Base-by-base conservation (phyloP, 2,797 vertebrate genomes). In the Myotis daubentonii region DNA sequence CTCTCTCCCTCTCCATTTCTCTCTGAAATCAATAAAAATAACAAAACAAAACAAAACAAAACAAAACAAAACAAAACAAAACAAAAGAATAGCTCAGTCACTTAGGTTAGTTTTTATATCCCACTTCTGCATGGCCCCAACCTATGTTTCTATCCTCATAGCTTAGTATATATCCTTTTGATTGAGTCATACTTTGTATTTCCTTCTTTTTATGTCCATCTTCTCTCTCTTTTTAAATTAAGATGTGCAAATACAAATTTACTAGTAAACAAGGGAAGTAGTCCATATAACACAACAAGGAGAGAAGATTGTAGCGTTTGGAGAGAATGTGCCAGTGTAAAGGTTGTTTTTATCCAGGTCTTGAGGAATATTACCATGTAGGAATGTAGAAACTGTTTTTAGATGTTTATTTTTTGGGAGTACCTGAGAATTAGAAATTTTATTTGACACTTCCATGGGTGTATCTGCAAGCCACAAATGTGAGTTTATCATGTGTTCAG, bases 371-470 rank as follows among this genome's bases (percentile, higher is more conserved):
- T 57, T 86, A 55, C 22, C 17, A 1, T 36, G 68, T 41, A 72
- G 11, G 23, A 66, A 57, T 49, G 28, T 13, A 68, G 28, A 74
- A 51, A 9, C 7, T 91, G 53, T 25, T 91, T 91, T 36, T 36
- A 20, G 3, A 41, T 23, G 6, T 60, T 68, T 49, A 30, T 88
- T 81, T 89, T 78, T 85, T 3, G 71, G 55, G n/a, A 80, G 23
- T 70, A 57, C 33, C 30, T 75, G 51, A 82, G 92, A n/a, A 36
- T 88, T 38, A 72, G 70, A 84, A 86, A 93, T 60, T 55, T 78
- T 86, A 30, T 66, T 33, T 70, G 53, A 71, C 30, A 15, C 10
- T 72, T 19, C 22, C 6, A 1, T 47, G 19, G 19, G 5, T 38
- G 2, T 78, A 28, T 33, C 8, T 89, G 60, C n/a, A 80, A 79